These are phyloP conservation scores for Dufourea novaeangliae DNA, from an alignment of 1,140 invertebrate species.

Conservation along the genomic window DNA sequence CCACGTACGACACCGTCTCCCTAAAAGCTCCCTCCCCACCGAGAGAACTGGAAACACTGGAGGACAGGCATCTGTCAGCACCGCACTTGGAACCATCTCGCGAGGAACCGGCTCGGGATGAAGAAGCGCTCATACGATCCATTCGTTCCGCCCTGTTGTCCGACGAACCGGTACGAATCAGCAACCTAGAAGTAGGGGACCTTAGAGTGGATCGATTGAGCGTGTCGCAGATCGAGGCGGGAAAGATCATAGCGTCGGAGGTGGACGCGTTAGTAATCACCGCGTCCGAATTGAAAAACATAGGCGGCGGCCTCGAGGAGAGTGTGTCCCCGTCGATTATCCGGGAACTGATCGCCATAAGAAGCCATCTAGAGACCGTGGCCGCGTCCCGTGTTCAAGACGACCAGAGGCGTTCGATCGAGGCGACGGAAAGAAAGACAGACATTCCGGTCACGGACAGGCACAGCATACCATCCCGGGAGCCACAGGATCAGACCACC, in stretches of 20 bases:
- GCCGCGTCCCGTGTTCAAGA: constrained; percentile 25
- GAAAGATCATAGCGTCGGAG: constrained; percentile 89
- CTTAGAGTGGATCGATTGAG: constrained; percentile 89
- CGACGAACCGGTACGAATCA: constrained; percentile 79
- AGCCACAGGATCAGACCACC: neutral
- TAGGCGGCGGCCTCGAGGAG: constrained; percentile 49
- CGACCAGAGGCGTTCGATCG: neutral
- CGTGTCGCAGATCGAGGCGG: constrained; percentile 88
- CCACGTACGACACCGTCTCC: constrained; percentile 43
- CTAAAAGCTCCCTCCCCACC: constrained; percentile 35
- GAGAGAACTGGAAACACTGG: constrained; percentile 17
- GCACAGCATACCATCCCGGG: neutral
- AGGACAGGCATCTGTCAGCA: constrained; percentile 44
- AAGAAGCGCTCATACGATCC: constrained; percentile 19
- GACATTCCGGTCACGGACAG: constrained; percentile 48
- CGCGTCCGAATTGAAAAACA: constrained; percentile 83
- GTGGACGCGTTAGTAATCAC: constrained; percentile 88
- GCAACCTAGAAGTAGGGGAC: constrained; percentile 86
- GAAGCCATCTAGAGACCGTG: constrained; percentile 74
- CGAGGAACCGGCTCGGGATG: constrained; percentile 11
- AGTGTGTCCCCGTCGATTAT: constrained; percentile 74
- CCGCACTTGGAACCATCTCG: constrained; percentile 23
- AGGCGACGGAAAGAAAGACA: neutral
- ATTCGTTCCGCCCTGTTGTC: constrained; percentile 66
- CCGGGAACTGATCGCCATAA: constrained; percentile 77